Percentiles rank a stretch among this genome's conserved stretches.
Conservation (phyloP, 2,797 vertebrate species). For the Euthynnus affinis region DNA sequence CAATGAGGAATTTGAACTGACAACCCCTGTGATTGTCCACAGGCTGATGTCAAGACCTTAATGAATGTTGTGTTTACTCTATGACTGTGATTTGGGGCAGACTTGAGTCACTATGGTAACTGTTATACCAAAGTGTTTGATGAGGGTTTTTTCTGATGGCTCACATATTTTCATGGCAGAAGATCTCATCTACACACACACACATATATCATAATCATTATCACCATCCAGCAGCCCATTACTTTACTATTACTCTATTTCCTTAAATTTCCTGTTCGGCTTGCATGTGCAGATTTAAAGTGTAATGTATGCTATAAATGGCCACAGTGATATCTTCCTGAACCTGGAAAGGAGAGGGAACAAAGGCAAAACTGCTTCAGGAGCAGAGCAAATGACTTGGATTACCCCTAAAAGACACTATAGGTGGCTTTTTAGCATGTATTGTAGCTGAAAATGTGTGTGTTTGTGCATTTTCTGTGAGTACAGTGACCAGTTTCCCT, state of each 20-base stretch:
- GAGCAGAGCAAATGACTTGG: too few species aligned
- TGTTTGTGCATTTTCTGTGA: slow-evolving; percentile 10
- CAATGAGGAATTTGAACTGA: neutral
- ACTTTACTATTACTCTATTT: neutral
- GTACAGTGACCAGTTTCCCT: slow-evolving; percentile 13
- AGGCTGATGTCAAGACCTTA: slow-evolving; percentile 5
- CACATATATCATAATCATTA: neutral
- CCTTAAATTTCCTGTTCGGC: neutral
- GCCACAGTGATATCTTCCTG: neutral
- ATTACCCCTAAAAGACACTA: too few species aligned
- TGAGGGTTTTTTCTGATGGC: neutral
- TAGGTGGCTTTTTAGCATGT: too few species aligned
- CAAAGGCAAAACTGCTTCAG: neutral
- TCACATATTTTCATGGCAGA: slow-evolving; percentile 22
- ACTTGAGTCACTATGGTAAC: slow-evolving; percentile 16
- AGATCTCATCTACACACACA: neutral
- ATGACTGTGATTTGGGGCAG: slow-evolving; percentile 4
- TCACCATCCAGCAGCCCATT: too few species aligned
- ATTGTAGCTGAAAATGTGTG: neutral
- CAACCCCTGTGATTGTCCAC: neutral
- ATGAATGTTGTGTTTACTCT: slow-evolving; percentile 10
- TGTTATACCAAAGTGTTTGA: neutral
- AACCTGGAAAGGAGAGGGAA: neutral
- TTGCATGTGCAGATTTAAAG: neutral
- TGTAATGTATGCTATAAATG: neutral